Conservation (phyloP, 1,140 invertebrate species). For the Heliconius congener region DNA sequence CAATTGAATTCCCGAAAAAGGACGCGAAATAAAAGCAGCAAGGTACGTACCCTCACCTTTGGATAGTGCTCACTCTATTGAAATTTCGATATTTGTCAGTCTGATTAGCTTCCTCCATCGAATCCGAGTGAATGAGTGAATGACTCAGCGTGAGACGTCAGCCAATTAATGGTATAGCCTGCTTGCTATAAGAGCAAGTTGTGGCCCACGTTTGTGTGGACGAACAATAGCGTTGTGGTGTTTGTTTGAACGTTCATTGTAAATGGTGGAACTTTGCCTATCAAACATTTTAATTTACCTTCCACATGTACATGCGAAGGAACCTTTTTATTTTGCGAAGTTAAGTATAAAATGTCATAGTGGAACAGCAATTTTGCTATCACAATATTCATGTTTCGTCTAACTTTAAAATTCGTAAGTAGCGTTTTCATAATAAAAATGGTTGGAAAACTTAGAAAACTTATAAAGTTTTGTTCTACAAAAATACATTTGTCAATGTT, state of each 20-base stretch:
- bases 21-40: constrained; percentile 60
- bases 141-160: constrained; percentile 63
- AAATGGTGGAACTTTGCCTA: neutral
- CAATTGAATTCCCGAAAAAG: constrained; percentile 62
- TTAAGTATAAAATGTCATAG: neutral
- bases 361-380: neutral
- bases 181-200: constrained; percentile 36
- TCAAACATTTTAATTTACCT: constrained; percentile 4
- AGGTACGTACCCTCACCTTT: constrained; percentile 52
- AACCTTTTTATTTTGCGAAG: neutral
- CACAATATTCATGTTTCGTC: neutral
- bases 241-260: constrained; percentile 8
- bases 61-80: constrained; percentile 63
- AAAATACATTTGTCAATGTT: constrained; percentile 24
- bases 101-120: constrained; percentile 66
- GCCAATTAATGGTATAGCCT: constrained; percentile 43
- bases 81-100: constrained; percentile 72
- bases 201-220: constrained; percentile 56
- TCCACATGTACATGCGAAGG: neutral
- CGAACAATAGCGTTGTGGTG: constrained; percentile 54
- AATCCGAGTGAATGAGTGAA: constrained; percentile 52
- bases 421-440: neutral
- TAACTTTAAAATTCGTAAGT: neutral
- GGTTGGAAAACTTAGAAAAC: constrained; percentile 4
- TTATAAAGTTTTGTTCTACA: constrained; percentile 19